Evolutionary conservation across 2,797 vertebrate species (phyloP).

Genomic region (Typhlichthys subterraneus): DNA sequence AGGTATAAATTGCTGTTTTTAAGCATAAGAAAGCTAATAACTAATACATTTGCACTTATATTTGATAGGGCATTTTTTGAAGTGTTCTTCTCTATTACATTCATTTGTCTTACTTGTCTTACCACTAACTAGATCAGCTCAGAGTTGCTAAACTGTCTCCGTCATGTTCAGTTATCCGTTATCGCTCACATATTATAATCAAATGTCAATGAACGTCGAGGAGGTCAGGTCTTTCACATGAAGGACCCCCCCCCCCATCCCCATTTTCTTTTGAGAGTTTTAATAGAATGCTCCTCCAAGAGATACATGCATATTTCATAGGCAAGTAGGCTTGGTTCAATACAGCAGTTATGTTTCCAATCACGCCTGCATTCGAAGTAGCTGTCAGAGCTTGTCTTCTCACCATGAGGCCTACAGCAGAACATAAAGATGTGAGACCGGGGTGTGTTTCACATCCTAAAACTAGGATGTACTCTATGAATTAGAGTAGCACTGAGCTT

Average conservation of each 20-base stretch:
- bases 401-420: constrained; percentile 1
- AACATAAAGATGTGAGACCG: not conserved
- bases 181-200: too few relatives aligned
- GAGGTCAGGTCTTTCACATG: too few relatives aligned
- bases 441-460: constrained; percentile 6
- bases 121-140: too few relatives aligned
- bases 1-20: too few relatives aligned
- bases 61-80: too few relatives aligned
- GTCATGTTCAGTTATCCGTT: too few relatives aligned
- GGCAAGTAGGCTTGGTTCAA: not conserved
- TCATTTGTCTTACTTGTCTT: not conserved
- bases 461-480: constrained; percentile 31
- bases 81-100: not conserved
- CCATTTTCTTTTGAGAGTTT: too few relatives aligned
- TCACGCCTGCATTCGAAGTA: constrained; percentile 26
- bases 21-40: too few relatives aligned
- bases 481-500: constrained; percentile 8
- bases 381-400: not conserved
- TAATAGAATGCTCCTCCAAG: constrained; percentile 1
- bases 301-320: constrained; percentile 25
- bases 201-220: too few relatives aligned
- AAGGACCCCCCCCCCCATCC: too few relatives aligned
- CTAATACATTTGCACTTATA: too few relatives aligned
- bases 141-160: too few relatives aligned
- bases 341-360: constrained; percentile 26